phyloP scores from a whole-genome alignment of 2,888 invertebrate genomes.

The Liposcelis brunnea region DNA sequence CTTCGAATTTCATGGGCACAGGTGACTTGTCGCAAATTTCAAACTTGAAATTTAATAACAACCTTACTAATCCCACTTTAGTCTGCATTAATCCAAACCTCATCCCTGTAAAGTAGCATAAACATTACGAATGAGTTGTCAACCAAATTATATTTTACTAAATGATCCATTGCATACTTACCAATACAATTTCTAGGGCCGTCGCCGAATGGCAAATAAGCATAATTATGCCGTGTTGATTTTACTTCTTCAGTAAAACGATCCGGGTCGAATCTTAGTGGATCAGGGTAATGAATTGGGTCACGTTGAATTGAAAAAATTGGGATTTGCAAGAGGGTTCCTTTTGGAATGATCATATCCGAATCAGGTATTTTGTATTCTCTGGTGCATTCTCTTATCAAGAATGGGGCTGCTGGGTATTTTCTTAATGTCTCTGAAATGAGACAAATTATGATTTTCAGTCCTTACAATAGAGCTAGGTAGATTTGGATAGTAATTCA shows the following conservation, averaged over 20 bases:
- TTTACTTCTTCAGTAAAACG: conserved; percentile 37
- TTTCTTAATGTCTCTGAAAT: conserved; percentile 20
- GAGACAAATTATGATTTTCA: not conserved
- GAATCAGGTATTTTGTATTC: conserved; percentile 18
- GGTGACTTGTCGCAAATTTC: conserved; percentile 9
- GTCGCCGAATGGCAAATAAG: conserved; percentile 39
- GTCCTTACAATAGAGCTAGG: not conserved
- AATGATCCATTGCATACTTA: conserved; percentile 18
- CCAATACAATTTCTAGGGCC: conserved; percentile 39
- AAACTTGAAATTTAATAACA: conserved; percentile 8
- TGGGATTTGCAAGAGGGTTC: conserved; percentile 33
- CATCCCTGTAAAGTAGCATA: conserved; percentile 8
- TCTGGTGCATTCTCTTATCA: conserved; percentile 25
- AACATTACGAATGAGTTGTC: not conserved
- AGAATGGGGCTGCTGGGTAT: conserved; percentile 23
- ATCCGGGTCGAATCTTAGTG: conserved; percentile 41
- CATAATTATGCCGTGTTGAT: conserved; percentile 31
- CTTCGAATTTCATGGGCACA: conserved; percentile 4
- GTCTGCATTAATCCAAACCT: conserved; percentile 10
- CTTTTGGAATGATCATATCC: conserved; percentile 14
- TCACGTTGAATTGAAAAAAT: conserved; percentile 41
- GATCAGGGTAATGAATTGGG: conserved; percentile 39
- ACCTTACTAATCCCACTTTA: conserved; percentile 5
- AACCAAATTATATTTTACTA: not conserved
- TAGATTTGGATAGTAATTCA: not conserved